A percentile compares a stretch with the other conserved stretches of the same genome.
Evolutionary conservation across 2,113 vertebrate genomes (phyloP).

Genomic region (Natator depressus): DNA sequence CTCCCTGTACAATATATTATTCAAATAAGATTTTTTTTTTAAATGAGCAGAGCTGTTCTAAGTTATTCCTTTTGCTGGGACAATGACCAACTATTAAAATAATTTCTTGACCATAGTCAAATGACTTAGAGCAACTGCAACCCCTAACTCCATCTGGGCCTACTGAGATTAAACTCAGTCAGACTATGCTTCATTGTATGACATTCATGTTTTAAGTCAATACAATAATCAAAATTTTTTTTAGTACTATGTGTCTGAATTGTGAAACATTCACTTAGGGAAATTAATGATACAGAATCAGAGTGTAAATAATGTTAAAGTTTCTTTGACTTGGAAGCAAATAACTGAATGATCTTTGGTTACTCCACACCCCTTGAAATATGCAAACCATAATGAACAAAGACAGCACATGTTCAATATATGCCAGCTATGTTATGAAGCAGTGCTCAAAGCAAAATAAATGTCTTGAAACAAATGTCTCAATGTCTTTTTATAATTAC

Average conservation of each 20-base stretch:
- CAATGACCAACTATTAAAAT: neutral
- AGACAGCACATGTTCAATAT: neutral
- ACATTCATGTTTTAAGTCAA: neutral
- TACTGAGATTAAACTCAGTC: neutral
- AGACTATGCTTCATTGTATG: neutral
- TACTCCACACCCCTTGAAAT: neutral
- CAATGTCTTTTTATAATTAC: neutral
- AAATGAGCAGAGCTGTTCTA: neutral
- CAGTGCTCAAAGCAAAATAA: neutral
- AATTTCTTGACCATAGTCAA: neutral
- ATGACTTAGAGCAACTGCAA: neutral
- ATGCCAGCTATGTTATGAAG: neutral
- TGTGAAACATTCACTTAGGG: neutral
- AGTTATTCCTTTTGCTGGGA: neutral
- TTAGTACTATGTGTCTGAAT: neutral
- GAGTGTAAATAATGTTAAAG: constrained; percentile 2
- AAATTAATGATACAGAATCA: neutral
- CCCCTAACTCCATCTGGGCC: neutral
- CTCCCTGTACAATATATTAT: neutral
- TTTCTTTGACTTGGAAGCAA: neutral
- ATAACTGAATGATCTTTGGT: neutral
- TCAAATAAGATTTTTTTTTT: neutral
- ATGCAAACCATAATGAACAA: neutral
- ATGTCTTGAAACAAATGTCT: neutral
- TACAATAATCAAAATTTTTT: neutral